Evolutionary conservation across 1,140 invertebrate species (phyloP), one percentile per base, ranked within the genome.

Genomic region (Ruditapes philippinarum): DNA sequence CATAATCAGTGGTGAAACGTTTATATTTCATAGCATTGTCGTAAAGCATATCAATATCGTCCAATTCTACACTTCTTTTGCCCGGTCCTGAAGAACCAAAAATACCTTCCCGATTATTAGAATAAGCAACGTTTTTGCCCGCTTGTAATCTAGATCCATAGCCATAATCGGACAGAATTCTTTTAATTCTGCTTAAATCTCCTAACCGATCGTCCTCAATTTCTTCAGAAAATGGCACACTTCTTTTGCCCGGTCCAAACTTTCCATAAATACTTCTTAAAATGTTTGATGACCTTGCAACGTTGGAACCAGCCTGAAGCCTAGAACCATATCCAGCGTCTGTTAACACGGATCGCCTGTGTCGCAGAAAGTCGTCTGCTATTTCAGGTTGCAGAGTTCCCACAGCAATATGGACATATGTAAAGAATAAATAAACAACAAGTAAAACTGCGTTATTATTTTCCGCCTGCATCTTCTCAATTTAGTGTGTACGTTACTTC

Each of bases 141-240:
- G 62, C 68, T n/a, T 54, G 82, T 49, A 74, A 22, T 0, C 82
- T 17, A 0, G 65, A 84, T 22, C 65, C 65, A 54, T 70, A 68
- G 17, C 81, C 81, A 31, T 73, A 84, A 42, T 84, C 81, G 0
- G 81, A 33, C 1, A 25, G 1, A 7, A 84, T 73, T n/a, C 81
- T 62, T 51, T 84, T 84, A 0, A 68, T 40, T 31, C 1, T 51
- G 7, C 49, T n/a, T 14, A 28, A 62, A 4, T 25, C 57, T 5
- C n/a, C 28, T 28, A 62, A 2, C n/a, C 28, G 14, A 38, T 38
- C n/a, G 51, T 12, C 51, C 51, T 14, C n/a, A 54, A 54, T 14
- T n/a, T 12, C 51, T n/a, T 14, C n/a, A 54, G 51, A 54, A n/a
- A n/a, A n/a, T n/a, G n/a, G n/a, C n/a, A n/a, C n/a, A 54, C 12